Percentiles rank a stretch among this genome's conserved stretches.
phyloP scores from a whole-genome alignment of 2,113 vertebrate genomes.

The Tetraodon nigroviridis region DNA sequence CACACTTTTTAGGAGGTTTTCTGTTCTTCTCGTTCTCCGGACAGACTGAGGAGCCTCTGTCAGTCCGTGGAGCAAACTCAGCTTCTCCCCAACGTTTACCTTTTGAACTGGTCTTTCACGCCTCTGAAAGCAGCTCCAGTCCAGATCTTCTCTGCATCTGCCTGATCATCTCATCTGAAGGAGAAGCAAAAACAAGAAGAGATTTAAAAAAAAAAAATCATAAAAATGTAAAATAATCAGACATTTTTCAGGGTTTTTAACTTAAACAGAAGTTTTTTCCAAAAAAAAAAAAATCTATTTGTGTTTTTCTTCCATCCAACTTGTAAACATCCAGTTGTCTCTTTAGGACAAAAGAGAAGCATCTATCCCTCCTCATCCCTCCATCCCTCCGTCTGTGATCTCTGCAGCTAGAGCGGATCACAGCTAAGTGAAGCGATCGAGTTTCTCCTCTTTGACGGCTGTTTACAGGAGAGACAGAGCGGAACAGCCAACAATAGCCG shows the following conservation, averaged over 20 bases:
- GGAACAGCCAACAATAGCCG: constrained; percentile 64
- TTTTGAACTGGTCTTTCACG: too few species aligned
- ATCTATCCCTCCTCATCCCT: not conserved
- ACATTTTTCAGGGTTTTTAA: not conserved
- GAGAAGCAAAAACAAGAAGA: too few species aligned
- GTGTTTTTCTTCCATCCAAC: not conserved
- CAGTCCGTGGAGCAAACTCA: too few species aligned
- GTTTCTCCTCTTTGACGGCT: constrained; percentile 48
- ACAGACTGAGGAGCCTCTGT: too few species aligned
- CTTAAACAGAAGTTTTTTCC: not conserved
- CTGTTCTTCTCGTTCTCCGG: too few species aligned
- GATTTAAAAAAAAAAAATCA: not conserved
- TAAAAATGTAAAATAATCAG: not conserved
- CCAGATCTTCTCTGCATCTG: too few species aligned
- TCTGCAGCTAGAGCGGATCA: constrained; percentile 46
- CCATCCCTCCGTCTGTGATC: constrained; percentile 34
- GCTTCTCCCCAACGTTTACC: too few species aligned
- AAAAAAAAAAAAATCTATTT: not conserved
- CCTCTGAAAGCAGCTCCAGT: too few species aligned
- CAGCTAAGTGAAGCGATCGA: constrained; percentile 60
- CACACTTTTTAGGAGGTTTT: not conserved
- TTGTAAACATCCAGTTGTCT: constrained; percentile 4
- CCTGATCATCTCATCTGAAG: too few species aligned
- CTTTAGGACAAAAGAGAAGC: constrained; percentile 5
- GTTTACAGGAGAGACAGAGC: constrained; percentile 63